These are phyloP conservation scores for Sebastes taczanowskii DNA, from an alignment of 2,797 vertebrate species.

Conservation along the genomic window DNA sequence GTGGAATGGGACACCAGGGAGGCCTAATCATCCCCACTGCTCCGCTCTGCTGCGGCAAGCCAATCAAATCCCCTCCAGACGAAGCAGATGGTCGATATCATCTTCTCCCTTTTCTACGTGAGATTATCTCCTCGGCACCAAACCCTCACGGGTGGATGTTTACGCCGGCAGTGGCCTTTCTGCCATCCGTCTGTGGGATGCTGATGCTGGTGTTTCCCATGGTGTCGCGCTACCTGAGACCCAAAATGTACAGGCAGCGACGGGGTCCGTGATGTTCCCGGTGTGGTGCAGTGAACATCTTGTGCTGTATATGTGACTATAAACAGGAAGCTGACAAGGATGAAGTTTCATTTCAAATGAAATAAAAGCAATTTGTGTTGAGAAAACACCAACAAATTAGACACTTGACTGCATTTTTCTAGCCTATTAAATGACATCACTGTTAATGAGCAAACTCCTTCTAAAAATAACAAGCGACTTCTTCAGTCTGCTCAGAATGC, in stretches of 20 bases:
- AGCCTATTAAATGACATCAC: neutral
- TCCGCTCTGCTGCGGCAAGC: slow-evolving; percentile 40
- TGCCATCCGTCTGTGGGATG: slow-evolving; percentile 6
- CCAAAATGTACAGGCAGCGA: neutral
- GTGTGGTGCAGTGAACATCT: neutral
- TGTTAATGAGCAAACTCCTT: slow-evolving; percentile 16
- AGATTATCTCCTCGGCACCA: slow-evolving; percentile 66
- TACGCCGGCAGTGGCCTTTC: slow-evolving; percentile 21
- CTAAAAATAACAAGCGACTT: slow-evolving; percentile 29
- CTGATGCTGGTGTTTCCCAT: slow-evolving; percentile 32
- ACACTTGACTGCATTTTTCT: neutral
- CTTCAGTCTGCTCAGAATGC: slow-evolving; percentile 36
- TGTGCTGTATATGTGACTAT: neutral
- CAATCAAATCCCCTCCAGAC: slow-evolving; percentile 69
- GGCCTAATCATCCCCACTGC: slow-evolving; percentile 69
- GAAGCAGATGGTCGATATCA: slow-evolving; percentile 78
- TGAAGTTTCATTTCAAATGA: neutral
- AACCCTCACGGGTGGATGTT: slow-evolving; percentile 36
- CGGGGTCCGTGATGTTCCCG: neutral
- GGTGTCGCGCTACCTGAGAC: slow-evolving; percentile 11
- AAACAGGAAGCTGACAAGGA: neutral
- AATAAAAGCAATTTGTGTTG: neutral
- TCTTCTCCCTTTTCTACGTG: slow-evolving; percentile 68
- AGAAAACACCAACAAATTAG: neutral
- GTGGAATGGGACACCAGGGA: slow-evolving; percentile 68